These are phyloP conservation scores for Mandrillus leucophaeus DNA, from an alignment of 2,113 vertebrate genomes.

Conservation along the genomic window DNA sequence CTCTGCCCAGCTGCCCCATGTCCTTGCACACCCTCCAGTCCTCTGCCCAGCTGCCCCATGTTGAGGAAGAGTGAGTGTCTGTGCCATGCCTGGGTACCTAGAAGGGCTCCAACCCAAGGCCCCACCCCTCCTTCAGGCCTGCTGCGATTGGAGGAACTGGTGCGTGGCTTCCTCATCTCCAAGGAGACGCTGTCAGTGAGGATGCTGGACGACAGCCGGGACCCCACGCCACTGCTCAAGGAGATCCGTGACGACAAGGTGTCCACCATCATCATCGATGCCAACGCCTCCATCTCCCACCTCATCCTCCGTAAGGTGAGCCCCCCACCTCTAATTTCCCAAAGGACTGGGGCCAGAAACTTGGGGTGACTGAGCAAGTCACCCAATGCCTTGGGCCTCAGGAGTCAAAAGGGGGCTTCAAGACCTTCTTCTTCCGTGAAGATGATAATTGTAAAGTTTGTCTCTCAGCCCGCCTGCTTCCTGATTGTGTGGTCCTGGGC, in stretches of 20 bases:
- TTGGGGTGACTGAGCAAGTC: not conserved
- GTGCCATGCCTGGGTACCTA: fast-evolving
- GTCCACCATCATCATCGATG: constrained; percentile 93
- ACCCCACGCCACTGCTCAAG: constrained; percentile 92
- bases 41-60: not conserved
- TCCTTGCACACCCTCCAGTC: not conserved
- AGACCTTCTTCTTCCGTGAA: fast-evolving
- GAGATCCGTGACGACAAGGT: constrained; percentile 95
- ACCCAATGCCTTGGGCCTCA: not conserved
- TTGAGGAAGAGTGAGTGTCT: not conserved
- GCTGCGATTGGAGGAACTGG: constrained; percentile 91
- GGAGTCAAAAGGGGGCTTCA: not conserved
- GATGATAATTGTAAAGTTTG: not conserved
- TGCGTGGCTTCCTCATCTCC: constrained; percentile 93
- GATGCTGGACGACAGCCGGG: constrained; percentile 91
- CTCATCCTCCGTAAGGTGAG: constrained; percentile 92
- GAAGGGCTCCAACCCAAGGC: not conserved
- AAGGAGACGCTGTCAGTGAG: constrained; percentile 92
- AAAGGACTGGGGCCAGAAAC: not conserved
- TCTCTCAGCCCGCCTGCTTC: constrained; percentile 22
- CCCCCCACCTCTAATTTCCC: not conserved
- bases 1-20: not conserved
- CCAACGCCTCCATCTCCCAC: constrained; percentile 91
- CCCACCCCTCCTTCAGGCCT: constrained; percentile 84
- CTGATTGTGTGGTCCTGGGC: constrained; percentile 84